Evolutionary conservation across 2,888 invertebrate species (phyloP).

Genomic region (Muscina levida): DNA sequence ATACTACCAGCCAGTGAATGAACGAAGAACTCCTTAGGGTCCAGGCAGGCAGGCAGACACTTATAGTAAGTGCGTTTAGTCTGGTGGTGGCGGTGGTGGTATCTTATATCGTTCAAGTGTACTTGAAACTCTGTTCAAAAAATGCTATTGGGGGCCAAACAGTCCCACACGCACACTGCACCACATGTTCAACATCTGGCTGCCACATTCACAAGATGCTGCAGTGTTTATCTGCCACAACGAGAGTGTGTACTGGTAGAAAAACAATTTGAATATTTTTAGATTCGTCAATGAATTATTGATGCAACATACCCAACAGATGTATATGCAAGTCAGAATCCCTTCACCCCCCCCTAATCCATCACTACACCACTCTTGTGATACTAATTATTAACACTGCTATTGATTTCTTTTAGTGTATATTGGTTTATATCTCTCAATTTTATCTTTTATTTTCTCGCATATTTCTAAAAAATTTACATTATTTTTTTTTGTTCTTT

Average conservation of each 20-base stretch:
- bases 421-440: slow-evolving; percentile 61
- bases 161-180: no score
- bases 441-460: slow-evolving; percentile 56
- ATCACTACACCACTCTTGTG: no score
- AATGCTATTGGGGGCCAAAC: slow-evolving; percentile 21
- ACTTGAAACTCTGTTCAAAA: no score
- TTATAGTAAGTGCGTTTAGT: no score
- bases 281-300: slow-evolving; percentile 57
- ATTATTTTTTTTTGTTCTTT: slow-evolving; percentile 60
- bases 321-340: no score
- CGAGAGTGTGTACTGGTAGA: neutral
- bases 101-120: neutral
- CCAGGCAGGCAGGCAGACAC: no score
- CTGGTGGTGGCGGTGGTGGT: no score
- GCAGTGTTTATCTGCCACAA: neutral
- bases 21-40: no score
- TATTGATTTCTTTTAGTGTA: slow-evolving; percentile 47
- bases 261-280: slow-evolving; percentile 49
- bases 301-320: neutral
- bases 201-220: slow-evolving; percentile 61
- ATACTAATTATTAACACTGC: neutral
- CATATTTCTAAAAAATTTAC: slow-evolving; percentile 64
- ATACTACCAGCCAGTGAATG: no score
- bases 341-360: no score
- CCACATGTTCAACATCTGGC: slow-evolving; percentile 68